Evolutionary conservation across 2,888 invertebrate species (phyloP), one percentile per base, ranked within the genome.

Genomic region (Hydrotaea cyrtoneurina): DNA sequence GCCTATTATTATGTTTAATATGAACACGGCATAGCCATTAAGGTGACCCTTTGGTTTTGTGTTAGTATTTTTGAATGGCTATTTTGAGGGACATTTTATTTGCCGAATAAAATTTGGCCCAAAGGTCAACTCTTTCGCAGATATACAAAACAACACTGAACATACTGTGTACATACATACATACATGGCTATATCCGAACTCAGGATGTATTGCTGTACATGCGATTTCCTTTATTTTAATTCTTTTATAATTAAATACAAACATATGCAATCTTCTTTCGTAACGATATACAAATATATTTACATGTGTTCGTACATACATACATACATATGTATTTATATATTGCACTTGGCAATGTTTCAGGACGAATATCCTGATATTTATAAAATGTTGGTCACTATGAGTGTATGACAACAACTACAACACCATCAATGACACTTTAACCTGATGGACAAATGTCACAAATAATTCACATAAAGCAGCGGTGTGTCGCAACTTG

Each of bases 401-500:
- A 59, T 26, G 26, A 26, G 5, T 21, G 55, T 55, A 11, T 21
- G 55, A 55, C 59, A 59, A 59, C 11, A 59, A 55, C 31, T 4
- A 31, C 31, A 31, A 31, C 31, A 7, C 31, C 31, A 31, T 7
- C 31, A 31, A 31, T 31, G 31, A 31, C 55, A 13, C 23, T 59
- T 26, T 26, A 23, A 26, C 26, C 1, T 26, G 59, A 59, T 59
- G 23, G 15, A 59, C 23, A 59, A 59, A 59, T 59, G 59, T 59
- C 59, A 23, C 23, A 59, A 59, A 15, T 26, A 11, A 26, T 26
- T 59, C 26, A 59, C 15, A 26, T 26, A 23, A 59, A 59, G 23
- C 59, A 59, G 26, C 21, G 77, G 69, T 55, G 36, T 66, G 78
- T 79, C 66, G 72, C 76, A 73, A 77, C 81, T 85, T 85, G 78